phyloP scores from a whole-genome alignment of 2,888 invertebrate genomes.

The Tineola bisselliella region DNA sequence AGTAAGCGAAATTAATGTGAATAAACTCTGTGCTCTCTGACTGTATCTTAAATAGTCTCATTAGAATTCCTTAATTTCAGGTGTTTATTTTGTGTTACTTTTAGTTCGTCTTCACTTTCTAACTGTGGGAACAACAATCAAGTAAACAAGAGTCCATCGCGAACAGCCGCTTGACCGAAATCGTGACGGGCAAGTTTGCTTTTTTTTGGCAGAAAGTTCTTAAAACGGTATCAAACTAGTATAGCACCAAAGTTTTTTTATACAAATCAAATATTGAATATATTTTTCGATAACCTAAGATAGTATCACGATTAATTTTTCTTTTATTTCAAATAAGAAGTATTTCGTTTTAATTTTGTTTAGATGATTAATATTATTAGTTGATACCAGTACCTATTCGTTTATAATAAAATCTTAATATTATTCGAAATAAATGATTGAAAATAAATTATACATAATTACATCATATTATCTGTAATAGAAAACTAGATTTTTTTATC shows the following conservation, averaged over 20 bases:
- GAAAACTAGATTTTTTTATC: background rate
- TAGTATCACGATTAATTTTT: background rate
- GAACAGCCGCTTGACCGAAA: background rate
- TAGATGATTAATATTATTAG: too few species aligned
- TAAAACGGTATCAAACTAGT: background rate
- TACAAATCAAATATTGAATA: background rate
- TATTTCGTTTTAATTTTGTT: too few species aligned
- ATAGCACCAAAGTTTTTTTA: background rate
- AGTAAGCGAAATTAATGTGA: background rate
- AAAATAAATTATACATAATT: too few species aligned
- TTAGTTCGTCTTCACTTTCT: slow-evolving; percentile 4
- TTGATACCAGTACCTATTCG: too few species aligned
- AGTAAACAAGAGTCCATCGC: background rate
- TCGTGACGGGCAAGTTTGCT: background rate
- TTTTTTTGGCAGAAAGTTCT: background rate
- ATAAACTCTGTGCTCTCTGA: background rate
- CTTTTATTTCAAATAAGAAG: background rate
- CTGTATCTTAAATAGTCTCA: too few species aligned
- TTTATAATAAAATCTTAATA: too few species aligned
- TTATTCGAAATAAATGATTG: too few species aligned
- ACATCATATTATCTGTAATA: too few species aligned
- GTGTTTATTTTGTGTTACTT: background rate
- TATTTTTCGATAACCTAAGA: background rate
- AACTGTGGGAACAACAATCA: background rate
- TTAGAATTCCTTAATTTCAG: background rate